phyloP scores from a whole-genome alignment of 2,113 vertebrate genomes.

The Psettodes erumei region DNA sequence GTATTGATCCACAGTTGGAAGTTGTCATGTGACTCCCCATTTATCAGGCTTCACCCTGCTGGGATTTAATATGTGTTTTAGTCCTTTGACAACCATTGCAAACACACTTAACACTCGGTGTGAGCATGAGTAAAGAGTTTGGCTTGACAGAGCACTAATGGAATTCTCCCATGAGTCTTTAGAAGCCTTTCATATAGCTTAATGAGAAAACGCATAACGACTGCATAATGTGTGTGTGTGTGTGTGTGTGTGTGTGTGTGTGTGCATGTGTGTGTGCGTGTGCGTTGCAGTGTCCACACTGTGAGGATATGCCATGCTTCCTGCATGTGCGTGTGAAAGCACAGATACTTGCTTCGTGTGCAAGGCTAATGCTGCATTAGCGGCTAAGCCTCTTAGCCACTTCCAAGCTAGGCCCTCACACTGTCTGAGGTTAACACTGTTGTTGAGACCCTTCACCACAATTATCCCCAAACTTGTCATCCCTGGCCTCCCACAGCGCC shows the following conservation, averaged over 20 bases:
- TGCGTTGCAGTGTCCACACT: neutral
- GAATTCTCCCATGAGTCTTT: conserved; percentile 71
- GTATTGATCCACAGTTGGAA: conserved; percentile 37
- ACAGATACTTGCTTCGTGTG: conserved; percentile 24
- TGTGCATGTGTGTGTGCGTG: conserved; percentile 27
- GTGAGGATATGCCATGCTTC: conserved; percentile 25
- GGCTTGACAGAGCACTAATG: conserved; percentile 75
- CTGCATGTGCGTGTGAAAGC: conserved; percentile 18
- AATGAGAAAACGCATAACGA: conserved; percentile 70
- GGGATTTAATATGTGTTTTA: conserved; percentile 62
- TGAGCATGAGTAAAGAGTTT: conserved; percentile 65
- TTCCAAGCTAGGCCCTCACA: conserved; percentile 35
- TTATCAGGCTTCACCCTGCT: conserved; percentile 32
- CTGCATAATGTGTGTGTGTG: conserved; percentile 50
- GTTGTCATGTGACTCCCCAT: conserved; percentile 6
- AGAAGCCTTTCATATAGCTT: conserved; percentile 76
- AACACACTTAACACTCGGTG: conserved; percentile 61
- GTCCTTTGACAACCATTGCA: conserved; percentile 59
- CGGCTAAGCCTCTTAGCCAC: conserved; percentile 64
- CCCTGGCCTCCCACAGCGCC: conserved; percentile 29
- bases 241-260: conserved; percentile 26
- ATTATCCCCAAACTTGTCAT: conserved; percentile 58
- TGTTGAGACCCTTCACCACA: conserved; percentile 44
- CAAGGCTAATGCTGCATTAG: conserved; percentile 57
- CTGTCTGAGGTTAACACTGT: conserved; percentile 57